phyloP scores from a whole-genome alignment of 2,888 invertebrate species.

The Rhagium mordax region DNA sequence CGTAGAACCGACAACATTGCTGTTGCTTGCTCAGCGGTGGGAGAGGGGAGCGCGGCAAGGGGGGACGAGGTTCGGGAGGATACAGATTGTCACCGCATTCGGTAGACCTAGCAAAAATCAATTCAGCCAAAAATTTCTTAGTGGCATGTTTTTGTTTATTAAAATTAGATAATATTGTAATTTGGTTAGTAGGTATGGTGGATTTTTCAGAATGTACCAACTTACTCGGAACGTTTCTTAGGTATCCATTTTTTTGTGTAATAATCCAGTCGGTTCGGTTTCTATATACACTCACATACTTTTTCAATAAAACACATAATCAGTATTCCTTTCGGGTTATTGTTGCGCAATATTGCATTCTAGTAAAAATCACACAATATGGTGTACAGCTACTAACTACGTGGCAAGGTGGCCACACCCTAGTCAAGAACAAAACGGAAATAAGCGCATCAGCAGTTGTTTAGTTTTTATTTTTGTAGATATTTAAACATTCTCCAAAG shows the following conservation, averaged over 20 bases:
- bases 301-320: conserved; percentile 36
- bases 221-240: conserved; percentile 46
- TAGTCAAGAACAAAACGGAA: conserved; percentile 32
- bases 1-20: conserved; percentile 62
- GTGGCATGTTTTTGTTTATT: conserved; percentile 28
- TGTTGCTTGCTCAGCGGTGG: conserved; percentile 26
- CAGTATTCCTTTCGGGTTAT: conserved; percentile 26
- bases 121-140: conserved; percentile 49
- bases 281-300: conserved; percentile 46
- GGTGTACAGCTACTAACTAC: conserved; percentile 19
- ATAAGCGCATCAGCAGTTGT: conserved; percentile 2
- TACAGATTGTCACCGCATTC: conserved; percentile 59
- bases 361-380: conserved; percentile 35
- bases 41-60: conserved; percentile 51
- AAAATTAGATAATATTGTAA: conserved; percentile 33
- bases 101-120: conserved; percentile 51
- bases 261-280: conserved; percentile 42
- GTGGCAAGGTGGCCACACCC: conserved; percentile 50
- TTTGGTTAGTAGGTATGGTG: conserved; percentile 40
- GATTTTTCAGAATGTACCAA: conserved; percentile 42
- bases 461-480: conserved; percentile 12
- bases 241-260: conserved; percentile 35
- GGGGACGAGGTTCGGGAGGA: conserved; percentile 60
- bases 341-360: conserved; percentile 24
- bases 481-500: conserved; percentile 19